A percentile compares a stretch with the other conserved stretches of the same genome.
phyloP scores from a whole-genome alignment of 2,888 invertebrate genomes.

The Agrotis clavis region DNA sequence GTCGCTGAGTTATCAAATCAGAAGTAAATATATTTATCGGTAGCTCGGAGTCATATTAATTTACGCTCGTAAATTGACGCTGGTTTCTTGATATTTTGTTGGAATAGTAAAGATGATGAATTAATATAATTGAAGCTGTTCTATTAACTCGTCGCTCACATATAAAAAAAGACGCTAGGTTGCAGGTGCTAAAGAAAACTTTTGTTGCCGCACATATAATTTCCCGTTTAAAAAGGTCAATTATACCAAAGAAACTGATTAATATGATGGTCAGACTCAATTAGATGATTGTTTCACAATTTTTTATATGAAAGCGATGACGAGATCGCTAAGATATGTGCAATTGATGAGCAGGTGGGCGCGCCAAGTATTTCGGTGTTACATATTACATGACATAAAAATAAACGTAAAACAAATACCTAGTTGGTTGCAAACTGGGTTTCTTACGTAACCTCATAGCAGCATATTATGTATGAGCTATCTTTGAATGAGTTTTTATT shows the following conservation, averaged over 20 bases:
- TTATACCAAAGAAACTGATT: constrained; percentile 61
- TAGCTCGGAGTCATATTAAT: no score
- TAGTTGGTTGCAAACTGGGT: constrained; percentile 25
- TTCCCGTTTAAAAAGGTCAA: constrained; percentile 67
- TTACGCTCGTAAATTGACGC: no score
- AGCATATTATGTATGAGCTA: constrained; percentile 15
- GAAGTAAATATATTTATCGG: no score
- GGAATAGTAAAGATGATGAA: no score
- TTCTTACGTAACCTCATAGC: constrained; percentile 29
- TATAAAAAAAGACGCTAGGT: no score
- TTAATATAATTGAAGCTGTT: no score
- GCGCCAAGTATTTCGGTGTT: constrained; percentile 41
- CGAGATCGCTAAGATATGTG: constrained; percentile 49
- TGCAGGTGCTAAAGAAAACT: no score
- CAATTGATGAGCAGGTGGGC: constrained; percentile 37
- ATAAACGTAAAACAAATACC: constrained; percentile 36
- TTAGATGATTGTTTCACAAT: constrained; percentile 64
- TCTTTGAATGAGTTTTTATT: constrained; percentile 1
- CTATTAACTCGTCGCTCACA: no score
- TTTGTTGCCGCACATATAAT: no score
- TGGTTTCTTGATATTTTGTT: no score
- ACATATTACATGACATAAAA: constrained; percentile 27
- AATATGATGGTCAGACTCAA: constrained; percentile 66
- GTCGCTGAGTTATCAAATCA: no score
- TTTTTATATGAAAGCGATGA: constrained; percentile 61